Evolutionary conservation across 2,797 vertebrate species (phyloP).

Genomic region (Malurus splendens): DNA sequence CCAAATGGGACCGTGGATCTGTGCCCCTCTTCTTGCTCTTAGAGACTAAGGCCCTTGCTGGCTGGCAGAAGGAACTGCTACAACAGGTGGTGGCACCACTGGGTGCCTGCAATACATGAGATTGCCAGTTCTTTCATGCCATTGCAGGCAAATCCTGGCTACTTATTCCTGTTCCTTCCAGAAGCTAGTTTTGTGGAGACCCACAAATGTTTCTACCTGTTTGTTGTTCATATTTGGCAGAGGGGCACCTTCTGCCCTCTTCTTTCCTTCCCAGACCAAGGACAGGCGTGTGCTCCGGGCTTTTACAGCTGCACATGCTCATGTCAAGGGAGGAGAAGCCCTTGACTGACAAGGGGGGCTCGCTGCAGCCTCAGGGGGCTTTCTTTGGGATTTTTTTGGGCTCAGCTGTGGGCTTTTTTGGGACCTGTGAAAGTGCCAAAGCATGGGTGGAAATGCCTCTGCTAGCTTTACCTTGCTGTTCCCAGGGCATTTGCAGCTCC

Average conservation of each 20-base stretch:
- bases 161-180: neutral
- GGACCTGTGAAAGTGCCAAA: neutral
- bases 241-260: fast-evolving
- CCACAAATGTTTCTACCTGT: neutral
- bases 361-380: fast-evolving
- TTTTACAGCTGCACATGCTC: neutral
- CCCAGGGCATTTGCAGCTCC: fast-evolving
- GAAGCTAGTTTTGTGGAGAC: neutral
- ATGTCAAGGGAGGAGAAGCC: neutral
- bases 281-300: neutral
- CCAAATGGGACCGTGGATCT: fast-evolving
- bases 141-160: neutral
- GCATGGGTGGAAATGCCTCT: neutral
- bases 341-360: fast-evolving
- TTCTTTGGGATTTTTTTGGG: neutral
- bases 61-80: neutral
- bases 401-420: neutral
- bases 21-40: fast-evolving
- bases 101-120: neutral
- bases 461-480: neutral
- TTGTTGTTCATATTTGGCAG: neutral
- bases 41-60: neutral
- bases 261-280: neutral
- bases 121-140: neutral
- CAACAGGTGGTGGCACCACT: fast-evolving